A percentile compares a stretch with the other conserved stretches of the same genome.
Evolutionary conservation across 2,888 invertebrate genomes (phyloP).

Genomic region (Philonicus albiceps): DNA sequence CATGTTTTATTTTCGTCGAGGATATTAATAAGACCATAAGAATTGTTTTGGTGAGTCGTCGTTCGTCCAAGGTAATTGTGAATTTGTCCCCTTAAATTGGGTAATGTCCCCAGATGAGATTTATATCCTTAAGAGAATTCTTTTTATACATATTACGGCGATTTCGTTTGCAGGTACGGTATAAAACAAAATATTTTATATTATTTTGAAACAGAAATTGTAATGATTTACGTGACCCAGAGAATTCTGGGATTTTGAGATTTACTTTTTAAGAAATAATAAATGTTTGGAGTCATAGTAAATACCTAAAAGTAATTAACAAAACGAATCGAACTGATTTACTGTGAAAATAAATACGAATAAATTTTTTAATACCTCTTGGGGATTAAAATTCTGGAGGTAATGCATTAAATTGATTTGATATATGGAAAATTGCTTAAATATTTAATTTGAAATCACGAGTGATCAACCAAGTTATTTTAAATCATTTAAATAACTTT

Average conservation of each 20-base stretch:
- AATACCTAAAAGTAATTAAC: too few species aligned
- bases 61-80: not conserved
- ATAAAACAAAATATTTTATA: not conserved
- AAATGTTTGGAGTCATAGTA: not conserved
- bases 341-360: too few species aligned
- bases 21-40: not conserved
- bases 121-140: not conserved
- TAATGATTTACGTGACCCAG: too few species aligned
- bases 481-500: too few species aligned
- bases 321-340: too few species aligned
- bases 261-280: not conserved
- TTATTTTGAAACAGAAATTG: not conserved
- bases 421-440: too few species aligned
- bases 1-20: not conserved
- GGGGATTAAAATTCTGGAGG: too few species aligned
- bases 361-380: too few species aligned
- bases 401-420: too few species aligned
- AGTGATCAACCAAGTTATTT: too few species aligned
- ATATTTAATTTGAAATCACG: too few species aligned
- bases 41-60: not conserved
- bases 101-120: not conserved
- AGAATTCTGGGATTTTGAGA: not conserved
- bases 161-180: not conserved
- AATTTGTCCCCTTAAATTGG: not conserved
- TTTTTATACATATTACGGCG: not conserved